These are phyloP conservation scores for Oceanites oceanicus DNA, from an alignment of 2,113 vertebrate species.

Conservation along the genomic window DNA sequence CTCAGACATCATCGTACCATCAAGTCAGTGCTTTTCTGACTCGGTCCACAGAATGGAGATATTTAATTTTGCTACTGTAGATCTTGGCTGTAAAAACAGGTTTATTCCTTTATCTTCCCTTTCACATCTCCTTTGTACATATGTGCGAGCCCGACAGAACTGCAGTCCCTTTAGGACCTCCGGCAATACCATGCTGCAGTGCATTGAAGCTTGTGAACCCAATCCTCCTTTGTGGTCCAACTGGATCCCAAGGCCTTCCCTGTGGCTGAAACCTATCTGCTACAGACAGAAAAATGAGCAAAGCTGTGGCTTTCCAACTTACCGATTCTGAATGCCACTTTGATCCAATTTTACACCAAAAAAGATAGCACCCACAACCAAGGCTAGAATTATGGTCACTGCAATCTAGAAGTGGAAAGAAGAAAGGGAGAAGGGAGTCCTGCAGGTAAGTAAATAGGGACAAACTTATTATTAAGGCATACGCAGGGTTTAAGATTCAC, in stretches of 20 bases:
- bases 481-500: not conserved
- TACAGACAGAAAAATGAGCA: not conserved
- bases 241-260: not conserved
- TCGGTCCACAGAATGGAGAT: not conserved
- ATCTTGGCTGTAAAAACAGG: not conserved
- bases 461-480: not conserved
- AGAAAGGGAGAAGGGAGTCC: not conserved
- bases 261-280: not conserved
- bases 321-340: slow-evolving; percentile 72
- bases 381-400: slow-evolving; percentile 29
- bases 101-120: not conserved
- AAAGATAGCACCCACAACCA: slow-evolving; percentile 70
- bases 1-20: not conserved
- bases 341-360: slow-evolving; percentile 55
- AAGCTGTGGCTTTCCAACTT: not conserved
- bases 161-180: not conserved
- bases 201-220: not conserved
- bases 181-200: not conserved
- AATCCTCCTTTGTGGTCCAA: not conserved
- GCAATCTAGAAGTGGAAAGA: slow-evolving; percentile 42
- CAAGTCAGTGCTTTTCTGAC: not conserved
- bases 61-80: not conserved
- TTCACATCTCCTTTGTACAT: not conserved
- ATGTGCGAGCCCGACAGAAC: not conserved
- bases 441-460: not conserved